Base-by-base conservation (phyloP, 2,888 invertebrate genomes). In the Camponotus fellah region DNA sequence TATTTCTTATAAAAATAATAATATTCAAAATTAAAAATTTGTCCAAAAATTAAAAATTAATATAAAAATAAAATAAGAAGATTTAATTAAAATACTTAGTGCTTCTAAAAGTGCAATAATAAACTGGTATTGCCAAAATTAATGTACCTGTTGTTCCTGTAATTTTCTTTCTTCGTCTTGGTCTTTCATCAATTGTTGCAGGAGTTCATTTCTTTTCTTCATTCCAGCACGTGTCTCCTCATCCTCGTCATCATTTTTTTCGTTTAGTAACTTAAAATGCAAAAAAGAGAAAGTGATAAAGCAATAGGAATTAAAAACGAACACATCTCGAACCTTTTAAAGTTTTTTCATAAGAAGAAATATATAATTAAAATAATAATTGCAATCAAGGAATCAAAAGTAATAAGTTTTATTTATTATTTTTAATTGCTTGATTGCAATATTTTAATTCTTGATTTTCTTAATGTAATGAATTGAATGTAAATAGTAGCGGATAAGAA, bases 241-340 rank as follows among this genome's bases (percentile, higher is more conserved):
- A 87, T 97, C 96, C 90, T 98, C 98, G 90, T 97, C 97, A 91
- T 98, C 98, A 84, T 96, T 97, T 95, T 97, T 97, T 88, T 98
- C 97, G 93, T 98, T 98, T 87, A 98, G 95, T 94, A 98, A 96
- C 97, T 98, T 94, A 4, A 87, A 89, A 72, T 5, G 9, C 2
- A 82, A 66, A 74, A 62, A 34, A 56, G 32, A 32, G 40, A 56
- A 17, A 26, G 65, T 3, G 37, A 4, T 43, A 34, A 49, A 49
- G 17, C 32, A n/a, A 8, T 43, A 8, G 1, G 8, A 40, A 26
- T 64, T 75, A 3, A 32, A 43, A 12, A 21, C n/a, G 14, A 58
- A 4, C 8, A 72, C 0, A 21, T 34, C 17, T 46, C 6, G 26
- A 68, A 37, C n/a, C n/a, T n/a, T 17, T 46, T 9, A 14, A 64